Evolutionary conservation across 2,113 vertebrate genomes (phyloP).

Genomic region (Cyanocitta stelleri): DNA sequence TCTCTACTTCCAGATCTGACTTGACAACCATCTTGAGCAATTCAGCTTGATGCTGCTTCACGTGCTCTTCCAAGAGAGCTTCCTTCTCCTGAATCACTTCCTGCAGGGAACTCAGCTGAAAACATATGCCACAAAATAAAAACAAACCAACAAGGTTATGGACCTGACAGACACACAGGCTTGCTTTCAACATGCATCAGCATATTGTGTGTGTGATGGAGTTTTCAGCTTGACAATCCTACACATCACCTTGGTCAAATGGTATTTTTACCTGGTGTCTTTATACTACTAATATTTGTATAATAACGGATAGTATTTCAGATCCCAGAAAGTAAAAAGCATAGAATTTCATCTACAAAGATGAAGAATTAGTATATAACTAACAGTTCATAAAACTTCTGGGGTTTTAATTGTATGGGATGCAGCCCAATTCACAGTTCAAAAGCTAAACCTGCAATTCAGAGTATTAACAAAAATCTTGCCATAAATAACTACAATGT

Average conservation of each 20-base stretch:
- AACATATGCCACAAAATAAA: conserved; percentile 16
- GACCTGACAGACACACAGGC: background rate
- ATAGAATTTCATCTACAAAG: background rate
- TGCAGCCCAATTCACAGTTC: background rate
- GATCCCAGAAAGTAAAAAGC: background rate
- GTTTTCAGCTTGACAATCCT: background rate
- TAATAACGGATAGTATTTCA: background rate
- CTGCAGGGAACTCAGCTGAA: conserved; percentile 81
- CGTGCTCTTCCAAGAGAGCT: conserved; percentile 82
- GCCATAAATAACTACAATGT: background rate
- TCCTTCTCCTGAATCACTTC: conserved; percentile 85
- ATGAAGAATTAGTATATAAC: background rate
- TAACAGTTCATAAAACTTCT: background rate
- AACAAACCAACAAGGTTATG: background rate
- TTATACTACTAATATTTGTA: background rate
- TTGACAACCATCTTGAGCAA: conserved; percentile 67
- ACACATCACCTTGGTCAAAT: background rate
- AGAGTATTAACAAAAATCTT: background rate
- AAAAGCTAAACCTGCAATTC: background rate
- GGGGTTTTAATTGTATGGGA: background rate
- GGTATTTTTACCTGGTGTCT: background rate
- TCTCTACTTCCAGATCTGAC: conserved; percentile 68
- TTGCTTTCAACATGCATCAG: background rate
- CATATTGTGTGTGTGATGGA: background rate
- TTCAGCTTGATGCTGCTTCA: conserved; percentile 85